These are phyloP conservation scores for Caenorhabditis sp. DNA, from an alignment of 2,888 invertebrate genomes.

Conservation along the genomic window DNA sequence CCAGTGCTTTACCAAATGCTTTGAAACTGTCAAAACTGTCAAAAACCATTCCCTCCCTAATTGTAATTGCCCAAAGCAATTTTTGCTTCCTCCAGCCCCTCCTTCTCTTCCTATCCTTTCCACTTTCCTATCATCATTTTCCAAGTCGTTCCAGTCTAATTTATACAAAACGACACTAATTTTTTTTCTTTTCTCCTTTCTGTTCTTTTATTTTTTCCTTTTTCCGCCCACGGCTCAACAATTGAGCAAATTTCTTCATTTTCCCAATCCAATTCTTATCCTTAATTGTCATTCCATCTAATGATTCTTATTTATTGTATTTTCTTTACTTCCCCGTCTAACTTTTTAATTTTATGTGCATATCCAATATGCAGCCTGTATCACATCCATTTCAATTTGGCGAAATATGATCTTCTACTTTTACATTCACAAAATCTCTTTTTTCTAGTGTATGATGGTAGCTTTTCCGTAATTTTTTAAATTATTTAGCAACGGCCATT, in stretches of 20 bases:
- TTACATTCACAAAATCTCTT: too few relatives aligned
- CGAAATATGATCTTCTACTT: not conserved
- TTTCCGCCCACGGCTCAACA: conserved; percentile 10
- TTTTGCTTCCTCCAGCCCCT: not conserved
- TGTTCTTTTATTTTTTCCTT: not conserved
- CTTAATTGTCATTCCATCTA: conserved; percentile 11
- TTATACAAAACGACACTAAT: not conserved
- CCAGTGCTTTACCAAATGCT: conserved; percentile 6
- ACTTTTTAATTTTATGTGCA: too few relatives aligned
- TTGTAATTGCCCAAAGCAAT: not conserved
- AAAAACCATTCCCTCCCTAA: too few relatives aligned
- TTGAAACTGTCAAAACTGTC: too few relatives aligned
- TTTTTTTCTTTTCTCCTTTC: not conserved
- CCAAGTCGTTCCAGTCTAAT: conserved; percentile 2
- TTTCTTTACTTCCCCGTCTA: not conserved
- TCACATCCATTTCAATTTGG: conserved; percentile 3
- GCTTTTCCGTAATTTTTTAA: not conserved
- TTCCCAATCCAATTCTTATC: not conserved
- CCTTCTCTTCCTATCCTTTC: not conserved
- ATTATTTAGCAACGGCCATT: not conserved
- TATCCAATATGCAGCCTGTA: too few relatives aligned
- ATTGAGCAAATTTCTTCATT: conserved; percentile 20
- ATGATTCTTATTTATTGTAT: conserved; percentile 8
- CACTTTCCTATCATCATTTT: conserved; percentile 1
- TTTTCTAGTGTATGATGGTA: too few relatives aligned